phyloP scores from a whole-genome alignment of 2,113 vertebrate genomes.

The Lophius piscatorius region DNA sequence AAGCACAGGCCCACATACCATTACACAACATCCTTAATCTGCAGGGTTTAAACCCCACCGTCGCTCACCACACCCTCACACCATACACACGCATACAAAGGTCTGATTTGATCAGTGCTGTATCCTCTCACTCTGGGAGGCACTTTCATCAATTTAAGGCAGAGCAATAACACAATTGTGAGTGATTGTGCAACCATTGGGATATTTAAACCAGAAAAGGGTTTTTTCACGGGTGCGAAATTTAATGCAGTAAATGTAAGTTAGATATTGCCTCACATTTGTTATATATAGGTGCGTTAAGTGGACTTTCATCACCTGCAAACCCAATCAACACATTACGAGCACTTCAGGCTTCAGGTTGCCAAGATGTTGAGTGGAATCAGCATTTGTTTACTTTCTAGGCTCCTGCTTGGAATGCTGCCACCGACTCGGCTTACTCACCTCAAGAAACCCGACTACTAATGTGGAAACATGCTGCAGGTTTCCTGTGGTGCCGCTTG shows the following conservation, averaged over 20 bases:
- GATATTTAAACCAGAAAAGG: too few species aligned
- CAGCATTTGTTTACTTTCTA: conserved; percentile 4
- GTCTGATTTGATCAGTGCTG: neutral
- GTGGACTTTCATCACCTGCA: neutral
- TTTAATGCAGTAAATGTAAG: too few species aligned
- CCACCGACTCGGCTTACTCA: conserved; percentile 14
- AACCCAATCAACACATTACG: neutral
- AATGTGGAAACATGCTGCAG: neutral
- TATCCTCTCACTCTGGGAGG: conserved; percentile 5
- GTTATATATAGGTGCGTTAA: too few species aligned
- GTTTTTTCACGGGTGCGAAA: too few species aligned
- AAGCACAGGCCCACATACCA: conserved; percentile 30
- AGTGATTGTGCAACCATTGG: neutral
- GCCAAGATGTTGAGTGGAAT: neutral
- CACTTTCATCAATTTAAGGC: too few species aligned
- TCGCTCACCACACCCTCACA: neutral
- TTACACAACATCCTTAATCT: conserved; percentile 67
- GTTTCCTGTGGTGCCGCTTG: too few species aligned
- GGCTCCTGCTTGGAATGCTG: conserved; percentile 4
- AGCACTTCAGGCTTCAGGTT: neutral
- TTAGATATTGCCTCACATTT: too few species aligned
- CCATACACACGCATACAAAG: neutral
- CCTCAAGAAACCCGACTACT: conserved; percentile 7
- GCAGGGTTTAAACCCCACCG: conserved; percentile 40
- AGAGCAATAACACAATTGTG: neutral